Base-by-base conservation (phyloP, 2,888 invertebrate species). In the Flexamia atlantica region DNA sequence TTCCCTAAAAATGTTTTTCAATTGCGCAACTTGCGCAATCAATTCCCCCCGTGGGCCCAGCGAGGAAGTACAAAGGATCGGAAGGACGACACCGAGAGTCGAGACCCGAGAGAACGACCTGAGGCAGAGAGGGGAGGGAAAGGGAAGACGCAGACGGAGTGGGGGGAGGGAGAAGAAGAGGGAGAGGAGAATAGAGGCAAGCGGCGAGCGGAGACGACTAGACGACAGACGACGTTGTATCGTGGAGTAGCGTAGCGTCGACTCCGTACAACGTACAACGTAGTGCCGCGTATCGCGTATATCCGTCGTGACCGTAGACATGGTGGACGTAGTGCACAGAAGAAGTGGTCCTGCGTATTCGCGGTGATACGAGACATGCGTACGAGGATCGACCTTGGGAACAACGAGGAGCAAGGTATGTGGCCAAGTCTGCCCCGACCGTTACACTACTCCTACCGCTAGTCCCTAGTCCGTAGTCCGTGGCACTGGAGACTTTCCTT, bases 361-460 rank as follows among this genome's bases (percentile, higher is more conserved):
- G n/a, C 50, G 50, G 14, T 50, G 50, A 3, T 7, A 17, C n/a
- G 14, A 10, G 50, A 50, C 50, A n/a, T 5, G 2, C 2, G 50
- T 50, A 50, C 50, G 50, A 84, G 85, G 87, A 40, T 87, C 87
- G 23, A 86, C 87, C 9, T 85, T 89, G 46, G 87, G 89, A 17
- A 36, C 50, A 12, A 3, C 2, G 2, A 17, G 17, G 9, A 50
- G 17, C 50, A 50, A 50, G 50, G 50, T 50, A 42, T 10, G 42
- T 7, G 50, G n/a, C 50, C 50, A 50, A 42, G n/a, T n/a, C n/a
- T n/a, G n/a, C 36, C 36, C 36, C 12, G 9, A 50, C 50, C 50
- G 50, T 50, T 50, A 50, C 50, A 50, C 50, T 2, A 17, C 12
- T 88, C 91, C 85, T 90, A 91, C 46, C 91, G 92, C 85, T 89